A percentile compares a stretch with the other conserved stretches of the same genome.
phyloP scores from a whole-genome alignment of 2,888 invertebrate genomes.

The Eupithecia pulchellata region DNA sequence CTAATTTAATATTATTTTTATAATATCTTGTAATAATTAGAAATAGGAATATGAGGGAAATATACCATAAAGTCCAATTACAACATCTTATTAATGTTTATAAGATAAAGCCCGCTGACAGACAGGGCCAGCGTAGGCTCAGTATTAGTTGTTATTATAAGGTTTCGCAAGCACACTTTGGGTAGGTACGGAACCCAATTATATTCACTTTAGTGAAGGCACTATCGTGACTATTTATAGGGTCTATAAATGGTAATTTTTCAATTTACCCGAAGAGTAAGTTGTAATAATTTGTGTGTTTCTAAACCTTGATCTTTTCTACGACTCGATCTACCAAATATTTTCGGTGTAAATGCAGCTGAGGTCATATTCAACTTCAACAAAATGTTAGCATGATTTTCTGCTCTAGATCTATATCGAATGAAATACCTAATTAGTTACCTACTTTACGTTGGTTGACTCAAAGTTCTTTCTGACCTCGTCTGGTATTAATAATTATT shows the following conservation, averaged over 20 bases:
- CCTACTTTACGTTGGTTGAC: not conserved
- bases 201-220: too few relatives aligned
- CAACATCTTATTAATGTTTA: not conserved
- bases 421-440: not conserved
- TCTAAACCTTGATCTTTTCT: not conserved
- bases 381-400: conserved; percentile 1
- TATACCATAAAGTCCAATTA: not conserved
- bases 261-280: too few relatives aligned
- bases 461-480: too few relatives aligned
- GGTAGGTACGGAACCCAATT: not conserved
- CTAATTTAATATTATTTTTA: too few relatives aligned
- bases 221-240: too few relatives aligned
- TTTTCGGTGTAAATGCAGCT: conserved; percentile 7
- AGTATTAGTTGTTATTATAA: not conserved
- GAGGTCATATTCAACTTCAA: conserved; percentile 4
- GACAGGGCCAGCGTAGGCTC: not conserved
- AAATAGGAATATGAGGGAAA: too few relatives aligned
- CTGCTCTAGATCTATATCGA: conserved; percentile 3
- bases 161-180: not conserved
- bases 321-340: not conserved
- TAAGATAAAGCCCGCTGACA: too few relatives aligned
- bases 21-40: too few relatives aligned
- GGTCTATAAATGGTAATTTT: too few relatives aligned
- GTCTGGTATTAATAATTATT: not conserved
- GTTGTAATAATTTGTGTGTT: not conserved